Base-by-base conservation (phyloP, 2,113 vertebrate species). In the Hippocampus zosterae region DNA sequence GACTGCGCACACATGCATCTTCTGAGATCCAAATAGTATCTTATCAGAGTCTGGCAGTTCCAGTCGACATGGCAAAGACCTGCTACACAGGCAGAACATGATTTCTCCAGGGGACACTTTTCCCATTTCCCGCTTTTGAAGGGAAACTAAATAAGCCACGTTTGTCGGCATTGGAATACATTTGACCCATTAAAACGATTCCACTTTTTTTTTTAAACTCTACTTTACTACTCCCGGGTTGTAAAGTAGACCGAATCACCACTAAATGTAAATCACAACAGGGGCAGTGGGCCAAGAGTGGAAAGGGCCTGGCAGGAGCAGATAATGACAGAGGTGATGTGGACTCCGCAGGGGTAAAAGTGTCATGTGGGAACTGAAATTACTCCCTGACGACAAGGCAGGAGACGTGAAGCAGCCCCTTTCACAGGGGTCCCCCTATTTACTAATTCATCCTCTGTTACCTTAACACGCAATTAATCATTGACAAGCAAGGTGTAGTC, bases 141-240 rank as follows among this genome's bases (percentile, higher is more conserved):
- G 92, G 91, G 92, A 94, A 94, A 95, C 95, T 93, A 96, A 98
- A 96, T 95, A 95, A 96, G 93, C 93, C 91, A 93, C 93, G 93
- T 95, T 96, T 94, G 95, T 95, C 94, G 94, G 94, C 93, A 94
- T 94, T 93, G 94, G 94, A 96, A 96, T 95, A 93, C 92, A 92
- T 94, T 93, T 96, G 95, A 96, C 95, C 96, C 93, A 92, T 92
- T 95, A 94, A 95, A 93, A 94, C 89, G 90, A 93, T 92, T 93
- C 50, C n/a, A 72, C 81, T 83, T 37, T 37, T 44, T 44, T 82
- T 81, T 74, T 75, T 0, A 61, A 41, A 76, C 74, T 65, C 71
- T 68, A 42, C 77, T 78, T 69, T 80, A 92, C 76, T 0, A 67
- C 29, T 37, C 33, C 10, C 2, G 40, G 10, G 76, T 44, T 64